These are phyloP conservation scores for Celastrina argiolus DNA, from an alignment of 2,888 invertebrate species.

Conservation along the genomic window DNA sequence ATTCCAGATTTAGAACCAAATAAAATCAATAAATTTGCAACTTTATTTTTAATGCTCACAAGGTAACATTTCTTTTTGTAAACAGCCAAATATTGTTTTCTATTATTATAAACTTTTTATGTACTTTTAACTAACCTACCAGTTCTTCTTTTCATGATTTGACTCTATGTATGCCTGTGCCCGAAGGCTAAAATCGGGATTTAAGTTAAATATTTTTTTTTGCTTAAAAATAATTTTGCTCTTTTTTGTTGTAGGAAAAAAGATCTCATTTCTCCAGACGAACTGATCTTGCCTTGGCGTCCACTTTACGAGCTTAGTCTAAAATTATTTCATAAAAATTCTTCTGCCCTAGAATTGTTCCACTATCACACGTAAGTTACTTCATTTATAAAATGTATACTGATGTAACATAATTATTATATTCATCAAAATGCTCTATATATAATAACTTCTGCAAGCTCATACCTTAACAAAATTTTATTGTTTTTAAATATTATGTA, in stretches of 20 bases:
- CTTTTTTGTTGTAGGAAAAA: constrained; percentile 80
- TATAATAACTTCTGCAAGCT: not conserved
- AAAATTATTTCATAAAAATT: constrained; percentile 76
- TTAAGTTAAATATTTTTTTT: too few relatives aligned
- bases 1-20: constrained; percentile 87
- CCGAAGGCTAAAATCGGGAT: too few relatives aligned
- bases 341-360: constrained; percentile 79
- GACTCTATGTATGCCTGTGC: too few relatives aligned
- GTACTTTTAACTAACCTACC: too few relatives aligned
- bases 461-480: not conserved
- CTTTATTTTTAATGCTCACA: constrained; percentile 82
- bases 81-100: not conserved
- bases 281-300: constrained; percentile 90
- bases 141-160: too few relatives aligned
- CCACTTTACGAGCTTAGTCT: constrained; percentile 86
- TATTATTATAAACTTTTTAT: not conserved
- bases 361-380: constrained; percentile 73
- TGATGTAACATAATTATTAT: too few relatives aligned
- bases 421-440: not conserved
- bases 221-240: too few relatives aligned
- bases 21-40: constrained; percentile 83
- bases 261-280: constrained; percentile 85
- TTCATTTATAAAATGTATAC: constrained; percentile 12
- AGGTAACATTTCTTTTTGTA: constrained; percentile 79
- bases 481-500: not conserved